A percentile compares a stretch with the other conserved stretches of the same genome.
Evolutionary conservation across 2,888 invertebrate genomes (phyloP).

Genomic region (Acrobeloides nanus): DNA sequence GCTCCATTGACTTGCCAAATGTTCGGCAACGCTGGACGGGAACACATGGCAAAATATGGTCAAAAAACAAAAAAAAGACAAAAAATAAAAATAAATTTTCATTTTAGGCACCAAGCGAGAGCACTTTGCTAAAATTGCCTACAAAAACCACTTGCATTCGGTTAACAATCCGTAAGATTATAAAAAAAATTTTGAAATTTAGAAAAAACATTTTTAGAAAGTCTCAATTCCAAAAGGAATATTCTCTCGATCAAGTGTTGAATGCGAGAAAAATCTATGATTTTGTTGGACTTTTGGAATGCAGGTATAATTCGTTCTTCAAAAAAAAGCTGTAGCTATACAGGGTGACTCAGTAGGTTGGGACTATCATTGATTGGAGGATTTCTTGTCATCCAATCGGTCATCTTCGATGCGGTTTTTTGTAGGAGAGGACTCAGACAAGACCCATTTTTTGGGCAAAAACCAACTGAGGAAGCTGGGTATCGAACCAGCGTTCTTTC

Average conservation of each 20-base stretch:
- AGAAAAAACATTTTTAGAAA: slow-evolving; percentile 64
- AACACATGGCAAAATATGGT: slow-evolving; percentile 90
- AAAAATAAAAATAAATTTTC: no score
- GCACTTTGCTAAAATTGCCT: slow-evolving; percentile 93
- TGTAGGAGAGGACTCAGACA: no score
- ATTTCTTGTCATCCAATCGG: no score
- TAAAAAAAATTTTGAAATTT: no score
- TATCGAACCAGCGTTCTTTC: no score
- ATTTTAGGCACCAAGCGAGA: slow-evolving; percentile 79
- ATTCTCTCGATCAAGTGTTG: slow-evolving; percentile 79
- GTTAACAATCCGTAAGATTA: slow-evolving; percentile 77
- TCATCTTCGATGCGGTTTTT: no score
- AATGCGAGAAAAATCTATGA: slow-evolving; percentile 80
- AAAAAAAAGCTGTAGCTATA: no score
- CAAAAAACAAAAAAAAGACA: slow-evolving; percentile 64
- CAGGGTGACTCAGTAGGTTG: no score
- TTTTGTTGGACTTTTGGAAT: slow-evolving; percentile 87
- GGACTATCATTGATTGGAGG: no score
- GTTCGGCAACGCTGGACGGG: slow-evolving; percentile 89
- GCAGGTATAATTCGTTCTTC: no score
- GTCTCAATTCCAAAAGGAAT: slow-evolving; percentile 86
- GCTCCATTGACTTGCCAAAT: slow-evolving; percentile 86
- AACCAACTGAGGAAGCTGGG: no score
- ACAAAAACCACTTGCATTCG: slow-evolving; percentile 94
- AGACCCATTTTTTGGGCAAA: no score